Conservation (phyloP, 1,140 invertebrate species). For the Colletes gigas region DNA sequence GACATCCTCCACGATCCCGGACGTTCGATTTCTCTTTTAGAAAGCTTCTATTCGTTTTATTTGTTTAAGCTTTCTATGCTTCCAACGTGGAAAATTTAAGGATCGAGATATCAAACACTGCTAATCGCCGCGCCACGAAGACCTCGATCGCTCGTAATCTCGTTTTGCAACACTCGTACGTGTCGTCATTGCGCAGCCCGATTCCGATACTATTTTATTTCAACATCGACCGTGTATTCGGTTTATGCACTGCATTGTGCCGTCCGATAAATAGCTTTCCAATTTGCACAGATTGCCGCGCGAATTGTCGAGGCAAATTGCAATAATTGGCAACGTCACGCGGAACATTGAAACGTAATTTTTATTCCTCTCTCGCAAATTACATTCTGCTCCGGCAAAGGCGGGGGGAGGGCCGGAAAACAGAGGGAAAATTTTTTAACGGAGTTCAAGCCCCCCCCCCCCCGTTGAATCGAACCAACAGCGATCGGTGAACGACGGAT, state of each 20-base stretch:
- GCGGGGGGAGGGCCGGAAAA: neutral
- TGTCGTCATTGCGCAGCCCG: too few relatives aligned
- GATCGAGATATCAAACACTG: too few relatives aligned
- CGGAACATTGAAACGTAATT: conserved; percentile 46
- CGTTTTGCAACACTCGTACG: too few relatives aligned
- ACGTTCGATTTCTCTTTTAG: too few relatives aligned
- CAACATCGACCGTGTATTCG: too few relatives aligned
- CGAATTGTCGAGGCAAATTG: conserved; percentile 31
- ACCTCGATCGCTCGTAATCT: too few relatives aligned
- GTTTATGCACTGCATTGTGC: neutral
- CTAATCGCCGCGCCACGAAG: too few relatives aligned
- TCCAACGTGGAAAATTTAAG: too few relatives aligned
- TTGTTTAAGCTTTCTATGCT: too few relatives aligned
- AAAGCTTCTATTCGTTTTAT: too few relatives aligned
- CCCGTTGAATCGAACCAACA: conserved; percentile 17
- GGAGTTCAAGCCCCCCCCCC: neutral
- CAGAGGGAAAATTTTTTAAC: conserved; percentile 19
- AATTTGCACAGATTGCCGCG: conserved; percentile 40
- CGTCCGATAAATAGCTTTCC: conserved; percentile 34
- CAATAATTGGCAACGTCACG: conserved; percentile 37
- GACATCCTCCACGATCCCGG: too few relatives aligned
- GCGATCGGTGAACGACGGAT: neutral
- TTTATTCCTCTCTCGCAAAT: conserved; percentile 40
- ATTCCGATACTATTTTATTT: neutral
- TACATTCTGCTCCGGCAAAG: neutral